Conservation (phyloP, 1,140 invertebrate genomes). For the Caerostris extrusa region DNA sequence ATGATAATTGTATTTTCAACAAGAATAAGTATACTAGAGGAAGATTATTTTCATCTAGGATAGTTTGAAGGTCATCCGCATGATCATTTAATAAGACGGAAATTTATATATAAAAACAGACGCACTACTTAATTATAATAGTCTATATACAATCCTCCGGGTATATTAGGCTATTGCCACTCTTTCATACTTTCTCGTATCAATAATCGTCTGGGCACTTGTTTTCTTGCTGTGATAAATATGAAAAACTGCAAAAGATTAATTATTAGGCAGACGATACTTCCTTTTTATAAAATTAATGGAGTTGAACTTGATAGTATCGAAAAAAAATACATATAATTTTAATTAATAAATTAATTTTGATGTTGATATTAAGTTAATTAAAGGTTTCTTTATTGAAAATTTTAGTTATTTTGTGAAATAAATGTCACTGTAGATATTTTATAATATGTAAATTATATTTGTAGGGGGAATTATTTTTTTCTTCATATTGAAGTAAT, state of each 20-base stretch:
- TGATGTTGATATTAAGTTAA: no score
- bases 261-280: background rate
- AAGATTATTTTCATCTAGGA: background rate
- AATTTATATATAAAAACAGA: background rate
- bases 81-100: background rate
- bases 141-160: background rate
- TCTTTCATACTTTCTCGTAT: background rate
- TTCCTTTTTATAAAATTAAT: no score
- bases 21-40: background rate
- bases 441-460: no score
- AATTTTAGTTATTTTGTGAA: no score
- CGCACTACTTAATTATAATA: conserved; percentile 9
- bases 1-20: background rate
- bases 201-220: background rate
- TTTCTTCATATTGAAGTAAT: no score
- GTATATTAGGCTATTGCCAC: background rate
- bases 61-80: background rate
- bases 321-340: no score
- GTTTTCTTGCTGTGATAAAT: background rate
- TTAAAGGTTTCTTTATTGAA: no score
- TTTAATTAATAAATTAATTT: no score
- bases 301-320: no score
- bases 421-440: no score
- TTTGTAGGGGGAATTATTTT: no score
- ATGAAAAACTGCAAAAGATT: background rate